Base-by-base conservation (phyloP, 1,140 invertebrate species). In the Popillia japonica region DNA sequence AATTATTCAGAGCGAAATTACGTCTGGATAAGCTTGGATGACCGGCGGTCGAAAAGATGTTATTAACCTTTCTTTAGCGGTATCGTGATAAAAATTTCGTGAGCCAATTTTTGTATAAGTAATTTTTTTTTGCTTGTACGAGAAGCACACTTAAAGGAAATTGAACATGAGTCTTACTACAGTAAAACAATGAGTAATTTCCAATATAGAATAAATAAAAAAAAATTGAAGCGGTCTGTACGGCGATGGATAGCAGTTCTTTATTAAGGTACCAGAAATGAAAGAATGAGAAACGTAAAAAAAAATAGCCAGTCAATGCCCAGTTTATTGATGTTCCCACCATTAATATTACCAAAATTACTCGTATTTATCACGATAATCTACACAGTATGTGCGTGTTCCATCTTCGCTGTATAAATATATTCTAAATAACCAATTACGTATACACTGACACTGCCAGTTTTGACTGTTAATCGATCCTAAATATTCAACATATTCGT, bases 1-100 rank as follows among this genome's bases (percentile, higher is more conserved):
- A 68, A 68, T 68, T 68, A 68, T 68, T 68, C 61, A 68, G 61
- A 68, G 61, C 61, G 61, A 68, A 68, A 68, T 68, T 68, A 68
- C 61, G 22, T 68, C 22, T 68, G 61, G 61, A 68, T 68, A 68
- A 68, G 61, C 61, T 27, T 68, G 61, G 61, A 34, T 22, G 61
- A 68, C 61, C 61, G 20, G 61, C 61, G 61, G 22, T 27, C 22
- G 61, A 34, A 68, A 68, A 23, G 61, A 68, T 68, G 61, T 68
- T 68, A 68, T 68, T 68, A 68, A 68, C 61, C 61, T 68, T 68
- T 68, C 22, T 68, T 68, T 68, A 68, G 61, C 61, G 61, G 61
- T 68, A 68, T 68, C 61, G 22, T 10, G 61, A 68, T 68, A 68
- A 68, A 68, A 68, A 68, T 68, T 68, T 68, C 61, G 61, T 68